Evolutionary conservation across 2,888 invertebrate species (phyloP).

Genomic region (Melanotus villosus): DNA sequence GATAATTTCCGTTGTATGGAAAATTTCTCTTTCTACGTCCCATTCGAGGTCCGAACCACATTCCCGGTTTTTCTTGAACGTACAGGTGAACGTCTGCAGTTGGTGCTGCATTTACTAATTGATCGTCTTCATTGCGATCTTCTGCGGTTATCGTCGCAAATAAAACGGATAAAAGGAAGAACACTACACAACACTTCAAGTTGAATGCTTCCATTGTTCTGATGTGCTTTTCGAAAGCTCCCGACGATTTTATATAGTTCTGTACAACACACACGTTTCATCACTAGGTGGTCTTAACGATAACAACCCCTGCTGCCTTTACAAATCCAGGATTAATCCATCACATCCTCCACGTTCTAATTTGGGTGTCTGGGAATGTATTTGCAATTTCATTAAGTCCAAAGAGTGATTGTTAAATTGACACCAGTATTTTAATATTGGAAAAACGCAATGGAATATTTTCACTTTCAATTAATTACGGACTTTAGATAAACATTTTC

Average conservation of each 20-base stretch:
- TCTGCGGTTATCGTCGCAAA: slow-evolving; percentile 17
- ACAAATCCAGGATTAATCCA: slow-evolving; percentile 55
- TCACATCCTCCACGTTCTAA: slow-evolving; percentile 42
- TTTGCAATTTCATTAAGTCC: slow-evolving; percentile 31
- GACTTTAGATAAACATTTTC: too few species aligned
- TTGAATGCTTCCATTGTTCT: slow-evolving; percentile 55
- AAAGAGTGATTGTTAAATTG: slow-evolving; percentile 9
- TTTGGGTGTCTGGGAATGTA: slow-evolving; percentile 23
- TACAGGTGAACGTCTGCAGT: slow-evolving; percentile 20
- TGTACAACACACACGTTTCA: slow-evolving; percentile 51
- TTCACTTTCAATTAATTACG: too few species aligned
- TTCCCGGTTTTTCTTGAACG: slow-evolving; percentile 62
- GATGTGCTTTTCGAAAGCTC: slow-evolving; percentile 35
- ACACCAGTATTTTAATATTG: too few species aligned
- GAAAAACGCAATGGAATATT: too few species aligned
- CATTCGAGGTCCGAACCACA: slow-evolving; percentile 65
- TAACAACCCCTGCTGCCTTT: slow-evolving; percentile 60
- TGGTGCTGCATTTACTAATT: neutral
- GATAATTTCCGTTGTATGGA: slow-evolving; percentile 56
- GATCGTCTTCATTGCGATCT: slow-evolving; percentile 22
- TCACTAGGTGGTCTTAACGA: slow-evolving; percentile 57
- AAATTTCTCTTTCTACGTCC: slow-evolving; percentile 68
- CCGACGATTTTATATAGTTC: slow-evolving; percentile 55
- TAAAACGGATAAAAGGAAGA: slow-evolving; percentile 37
- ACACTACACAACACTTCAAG: slow-evolving; percentile 52